phyloP scores from a whole-genome alignment of 2,888 invertebrate species.

The Synergus gifuensis region DNA sequence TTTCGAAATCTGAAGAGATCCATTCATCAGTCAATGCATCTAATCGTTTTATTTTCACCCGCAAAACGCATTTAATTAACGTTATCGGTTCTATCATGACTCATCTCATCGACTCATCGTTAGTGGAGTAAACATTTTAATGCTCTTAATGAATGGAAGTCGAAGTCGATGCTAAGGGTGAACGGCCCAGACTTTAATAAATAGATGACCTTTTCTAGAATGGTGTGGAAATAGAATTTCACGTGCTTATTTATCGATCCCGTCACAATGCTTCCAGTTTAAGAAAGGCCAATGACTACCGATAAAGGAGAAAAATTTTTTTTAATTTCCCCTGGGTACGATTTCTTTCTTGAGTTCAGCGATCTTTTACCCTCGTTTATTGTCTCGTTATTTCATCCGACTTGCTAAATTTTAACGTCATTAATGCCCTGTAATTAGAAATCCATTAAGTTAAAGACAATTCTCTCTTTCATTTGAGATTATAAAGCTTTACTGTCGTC shows the following conservation, averaged over 20 bases:
- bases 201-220: constrained; percentile 8
- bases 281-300: not conserved
- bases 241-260: not conserved
- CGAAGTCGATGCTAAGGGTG: constrained; percentile 28
- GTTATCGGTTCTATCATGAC: not conserved
- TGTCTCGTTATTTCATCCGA: not conserved
- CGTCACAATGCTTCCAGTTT: not conserved
- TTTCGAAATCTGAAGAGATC: not conserved
- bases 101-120: not conserved
- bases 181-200: constrained; percentile 20
- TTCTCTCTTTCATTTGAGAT: not conserved
- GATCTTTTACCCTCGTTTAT: not conserved
- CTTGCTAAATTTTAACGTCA: not conserved
- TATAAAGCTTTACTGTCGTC: not conserved
- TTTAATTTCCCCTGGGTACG: not conserved
- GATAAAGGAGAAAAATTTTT: not conserved
- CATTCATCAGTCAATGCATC: not conserved
- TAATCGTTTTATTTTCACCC: not conserved
- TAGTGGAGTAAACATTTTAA: not conserved
- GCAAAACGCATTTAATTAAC: not conserved
- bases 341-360: not conserved
- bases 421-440: constrained; percentile 1
- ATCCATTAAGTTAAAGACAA: constrained; percentile 3
- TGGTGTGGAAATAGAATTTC: not conserved
- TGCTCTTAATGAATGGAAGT: constrained; percentile 28